Conservation (phyloP, 2,113 vertebrate genomes). For the Syrrhaptes paradoxus region DNA sequence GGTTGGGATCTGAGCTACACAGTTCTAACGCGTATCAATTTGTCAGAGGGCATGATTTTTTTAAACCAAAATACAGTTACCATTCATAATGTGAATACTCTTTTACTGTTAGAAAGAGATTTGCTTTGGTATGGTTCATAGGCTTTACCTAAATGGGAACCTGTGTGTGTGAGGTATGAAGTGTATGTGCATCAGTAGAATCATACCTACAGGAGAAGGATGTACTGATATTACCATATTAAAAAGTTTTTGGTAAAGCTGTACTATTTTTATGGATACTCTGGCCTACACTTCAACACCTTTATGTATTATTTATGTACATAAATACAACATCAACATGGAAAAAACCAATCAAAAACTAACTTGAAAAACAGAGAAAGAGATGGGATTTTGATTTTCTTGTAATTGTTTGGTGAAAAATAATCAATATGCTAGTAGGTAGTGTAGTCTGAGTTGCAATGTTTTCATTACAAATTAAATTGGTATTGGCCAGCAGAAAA, state of each 20-base stretch:
- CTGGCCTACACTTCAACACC: background rate
- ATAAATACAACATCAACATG: background rate
- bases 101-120: background rate
- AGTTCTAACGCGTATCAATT: background rate
- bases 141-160: background rate
- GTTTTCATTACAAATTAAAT: constrained; percentile 31
- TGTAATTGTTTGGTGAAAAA: background rate
- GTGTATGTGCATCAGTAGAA: background rate
- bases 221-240: background rate
- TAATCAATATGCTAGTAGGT: background rate
- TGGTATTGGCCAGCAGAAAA: background rate
- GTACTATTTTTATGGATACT: background rate
- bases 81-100: background rate
- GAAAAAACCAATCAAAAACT: background rate
- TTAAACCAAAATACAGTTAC: background rate
- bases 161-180: background rate
- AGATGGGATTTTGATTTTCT: constrained; percentile 14
- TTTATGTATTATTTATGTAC: background rate
- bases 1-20: background rate
- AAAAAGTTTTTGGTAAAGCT: background rate
- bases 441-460: background rate
- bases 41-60: background rate
- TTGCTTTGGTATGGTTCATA: background rate
- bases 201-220: background rate
- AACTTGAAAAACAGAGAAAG: background rate